These are phyloP conservation scores for Erynnis tages DNA, from an alignment of 2,888 invertebrate genomes.

Conservation along the genomic window DNA sequence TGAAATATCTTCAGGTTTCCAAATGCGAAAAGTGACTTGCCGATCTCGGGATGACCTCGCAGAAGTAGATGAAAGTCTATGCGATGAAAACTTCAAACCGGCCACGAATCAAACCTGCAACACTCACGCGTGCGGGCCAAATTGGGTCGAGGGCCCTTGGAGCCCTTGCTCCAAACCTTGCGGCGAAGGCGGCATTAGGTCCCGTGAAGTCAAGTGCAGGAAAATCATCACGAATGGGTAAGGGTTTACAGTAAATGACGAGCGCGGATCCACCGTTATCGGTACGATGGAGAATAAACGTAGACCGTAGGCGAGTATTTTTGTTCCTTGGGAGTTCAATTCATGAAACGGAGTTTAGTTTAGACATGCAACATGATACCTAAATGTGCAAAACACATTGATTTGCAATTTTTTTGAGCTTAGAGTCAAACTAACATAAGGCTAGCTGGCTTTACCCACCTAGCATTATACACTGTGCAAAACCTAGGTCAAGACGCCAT, in stretches of 20 bases:
- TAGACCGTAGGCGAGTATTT: no score
- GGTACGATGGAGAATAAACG: no score
- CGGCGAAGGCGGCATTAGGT: slow-evolving; percentile 87
- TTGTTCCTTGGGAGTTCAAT: no score
- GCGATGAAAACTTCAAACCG: slow-evolving; percentile 89
- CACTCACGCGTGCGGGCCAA: slow-evolving; percentile 88
- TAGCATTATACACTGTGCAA: no score
- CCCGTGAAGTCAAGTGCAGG: slow-evolving; percentile 89
- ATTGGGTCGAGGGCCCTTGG: slow-evolving; percentile 91
- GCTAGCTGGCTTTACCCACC: no score
- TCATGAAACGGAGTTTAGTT: no score
- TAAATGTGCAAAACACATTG: no score
- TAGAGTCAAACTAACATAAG: no score
- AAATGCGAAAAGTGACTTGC: slow-evolving; percentile 90
- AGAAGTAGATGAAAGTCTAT: slow-evolving; percentile 87
- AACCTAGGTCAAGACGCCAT: no score
- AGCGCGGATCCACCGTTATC: no score
- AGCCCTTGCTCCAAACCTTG: slow-evolving; percentile 91
- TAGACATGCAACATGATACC: no score
- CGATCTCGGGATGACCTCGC: slow-evolving; percentile 87
- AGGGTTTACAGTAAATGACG: slow-evolving; percentile 29
- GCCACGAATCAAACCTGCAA: slow-evolving; percentile 86
- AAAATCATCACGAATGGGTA: slow-evolving; percentile 88
- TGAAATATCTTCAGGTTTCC: slow-evolving; percentile 79
- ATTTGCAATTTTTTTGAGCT: no score